Evolutionary conservation across 2,113 vertebrate species (phyloP).

Genomic region (Alces alces): DNA sequence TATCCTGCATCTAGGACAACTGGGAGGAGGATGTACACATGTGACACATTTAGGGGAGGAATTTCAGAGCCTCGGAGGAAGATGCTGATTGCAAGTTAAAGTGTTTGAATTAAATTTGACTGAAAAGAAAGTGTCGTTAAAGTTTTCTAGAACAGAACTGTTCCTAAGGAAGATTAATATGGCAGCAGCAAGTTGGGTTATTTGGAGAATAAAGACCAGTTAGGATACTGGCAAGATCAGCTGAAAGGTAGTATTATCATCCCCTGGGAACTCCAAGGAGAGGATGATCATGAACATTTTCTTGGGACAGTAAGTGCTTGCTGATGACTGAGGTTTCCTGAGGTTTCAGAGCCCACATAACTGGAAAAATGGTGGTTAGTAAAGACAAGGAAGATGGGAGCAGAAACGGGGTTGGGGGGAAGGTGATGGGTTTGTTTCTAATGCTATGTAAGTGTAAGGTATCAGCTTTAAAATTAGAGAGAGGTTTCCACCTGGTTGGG

Average conservation of each 20-base stretch:
- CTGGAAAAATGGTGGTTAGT: background rate
- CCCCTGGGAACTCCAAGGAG: background rate
- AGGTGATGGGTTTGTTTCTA: background rate
- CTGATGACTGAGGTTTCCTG: background rate
- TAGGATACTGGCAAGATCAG: background rate
- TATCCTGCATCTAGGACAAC: background rate
- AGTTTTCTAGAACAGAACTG: background rate
- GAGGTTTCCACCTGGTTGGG: background rate
- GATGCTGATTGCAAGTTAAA: background rate
- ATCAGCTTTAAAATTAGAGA: background rate
- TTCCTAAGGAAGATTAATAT: background rate
- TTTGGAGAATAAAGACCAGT: background rate
- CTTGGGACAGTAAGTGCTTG: background rate
- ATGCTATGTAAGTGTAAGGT: fast-evolving
- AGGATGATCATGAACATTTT: background rate
- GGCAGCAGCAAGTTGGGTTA: background rate
- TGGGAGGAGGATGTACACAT: background rate
- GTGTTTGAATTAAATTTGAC: background rate
- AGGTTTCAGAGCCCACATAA: background rate
- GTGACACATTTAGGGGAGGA: background rate
- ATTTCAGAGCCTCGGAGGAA: background rate
- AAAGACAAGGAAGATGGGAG: background rate
- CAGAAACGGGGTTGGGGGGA: background rate
- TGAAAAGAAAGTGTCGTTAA: background rate
- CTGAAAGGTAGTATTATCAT: background rate